phyloP scores from a whole-genome alignment of 2,888 invertebrate genomes.

The Microplitis deprimator region DNA sequence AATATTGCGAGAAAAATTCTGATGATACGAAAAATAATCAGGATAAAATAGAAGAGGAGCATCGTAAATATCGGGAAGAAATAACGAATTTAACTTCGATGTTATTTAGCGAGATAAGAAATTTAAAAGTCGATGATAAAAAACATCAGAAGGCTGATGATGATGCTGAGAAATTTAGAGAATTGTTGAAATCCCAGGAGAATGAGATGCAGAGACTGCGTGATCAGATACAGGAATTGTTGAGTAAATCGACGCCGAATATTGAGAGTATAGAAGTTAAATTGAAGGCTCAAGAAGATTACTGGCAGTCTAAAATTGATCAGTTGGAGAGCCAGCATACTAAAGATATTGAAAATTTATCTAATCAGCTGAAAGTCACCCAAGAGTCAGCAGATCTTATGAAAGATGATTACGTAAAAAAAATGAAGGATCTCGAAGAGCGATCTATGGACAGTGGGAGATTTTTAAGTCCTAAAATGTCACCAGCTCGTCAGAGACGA shows the following conservation, averaged over 20 bases:
- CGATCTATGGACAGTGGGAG: constrained; percentile 17
- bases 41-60: constrained; percentile 60
- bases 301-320: constrained; percentile 66
- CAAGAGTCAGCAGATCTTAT: constrained; percentile 58
- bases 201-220: constrained; percentile 73
- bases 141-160: constrained; percentile 61
- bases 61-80: constrained; percentile 61
- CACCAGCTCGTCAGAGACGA: background rate
- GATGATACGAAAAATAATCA: constrained; percentile 57
- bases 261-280: constrained; percentile 61
- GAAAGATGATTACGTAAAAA: constrained; percentile 61
- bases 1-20: constrained; percentile 34
- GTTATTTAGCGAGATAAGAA: constrained; percentile 65
- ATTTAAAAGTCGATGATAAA: constrained; percentile 32
- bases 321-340: constrained; percentile 63
- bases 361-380: constrained; percentile 60
- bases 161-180: constrained; percentile 70
- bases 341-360: constrained; percentile 63
- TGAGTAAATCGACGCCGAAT: constrained; percentile 57
- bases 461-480: background rate
- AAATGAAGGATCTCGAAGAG: constrained; percentile 61
- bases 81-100: constrained; percentile 60
- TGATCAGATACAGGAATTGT: constrained; percentile 70
- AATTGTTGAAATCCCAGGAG: constrained; percentile 73
- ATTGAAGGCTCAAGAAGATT: constrained; percentile 62